A percentile compares a stretch with the other conserved stretches of the same genome.
Conservation (phyloP, 2,113 vertebrate species). For the Parotia lawesii region DNA sequence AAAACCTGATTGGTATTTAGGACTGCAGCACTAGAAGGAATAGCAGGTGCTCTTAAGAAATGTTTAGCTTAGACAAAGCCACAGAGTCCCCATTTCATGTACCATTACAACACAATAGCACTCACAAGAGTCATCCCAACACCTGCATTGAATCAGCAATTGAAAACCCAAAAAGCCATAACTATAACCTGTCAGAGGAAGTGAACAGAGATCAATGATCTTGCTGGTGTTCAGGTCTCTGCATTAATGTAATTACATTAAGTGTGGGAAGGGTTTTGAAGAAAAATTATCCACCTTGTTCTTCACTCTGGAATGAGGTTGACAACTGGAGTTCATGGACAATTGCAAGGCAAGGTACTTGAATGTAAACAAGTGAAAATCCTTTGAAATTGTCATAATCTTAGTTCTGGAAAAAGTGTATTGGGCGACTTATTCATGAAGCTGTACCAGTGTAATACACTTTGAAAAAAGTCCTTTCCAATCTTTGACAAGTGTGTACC, state of each 20-base stretch:
- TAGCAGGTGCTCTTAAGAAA: not conserved
- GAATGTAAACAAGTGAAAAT: not conserved
- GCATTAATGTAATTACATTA: not conserved
- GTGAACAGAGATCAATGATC: not conserved
- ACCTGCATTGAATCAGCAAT: not conserved
- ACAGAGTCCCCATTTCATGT: not conserved
- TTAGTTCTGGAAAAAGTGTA: not conserved
- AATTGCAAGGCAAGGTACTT: not conserved
- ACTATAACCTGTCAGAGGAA: not conserved
- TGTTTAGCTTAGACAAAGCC: not conserved
- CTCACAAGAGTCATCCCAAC: not conserved
- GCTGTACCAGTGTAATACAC: not conserved
- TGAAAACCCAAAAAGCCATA: not conserved
- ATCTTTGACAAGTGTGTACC: not conserved
- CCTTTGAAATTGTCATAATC: not conserved
- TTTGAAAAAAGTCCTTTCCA: not conserved
- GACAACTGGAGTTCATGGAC: not conserved
- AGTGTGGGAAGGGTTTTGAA: not conserved
- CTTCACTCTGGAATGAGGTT: not conserved
- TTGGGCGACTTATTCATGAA: not conserved
- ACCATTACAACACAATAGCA: not conserved
- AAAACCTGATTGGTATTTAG: not conserved
- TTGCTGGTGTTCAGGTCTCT: not conserved
- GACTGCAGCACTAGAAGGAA: not conserved
- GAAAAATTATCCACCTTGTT: not conserved